These are phyloP conservation scores for Elmis aenea DNA, from an alignment of 2,888 invertebrate species.

Conservation along the genomic window DNA sequence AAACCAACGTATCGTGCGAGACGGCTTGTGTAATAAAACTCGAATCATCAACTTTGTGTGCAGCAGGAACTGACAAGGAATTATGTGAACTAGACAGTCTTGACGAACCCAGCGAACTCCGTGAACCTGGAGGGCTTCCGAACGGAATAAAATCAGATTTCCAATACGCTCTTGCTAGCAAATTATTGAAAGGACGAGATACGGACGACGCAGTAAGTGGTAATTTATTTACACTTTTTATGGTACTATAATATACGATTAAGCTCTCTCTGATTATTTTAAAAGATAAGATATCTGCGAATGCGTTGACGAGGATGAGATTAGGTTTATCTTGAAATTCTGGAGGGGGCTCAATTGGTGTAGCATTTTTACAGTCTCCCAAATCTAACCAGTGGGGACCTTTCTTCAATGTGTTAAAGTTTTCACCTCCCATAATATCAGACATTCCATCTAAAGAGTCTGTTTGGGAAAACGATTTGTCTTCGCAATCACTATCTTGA, in stretches of 20 bases:
- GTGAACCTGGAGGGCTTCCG: slow-evolving; percentile 60
- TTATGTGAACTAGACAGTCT: slow-evolving; percentile 81
- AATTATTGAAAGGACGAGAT: slow-evolving; percentile 12
- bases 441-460: slow-evolving; percentile 71
- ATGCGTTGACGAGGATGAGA: slow-evolving; percentile 42
- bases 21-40: slow-evolving; percentile 85
- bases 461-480: slow-evolving; percentile 69
- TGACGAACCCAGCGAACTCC: slow-evolving; percentile 71
- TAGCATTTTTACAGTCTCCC: slow-evolving; percentile 51
- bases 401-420: slow-evolving; percentile 78
- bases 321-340: slow-evolving; percentile 70
- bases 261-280: slow-evolving; percentile 47
- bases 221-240: slow-evolving; percentile 9
- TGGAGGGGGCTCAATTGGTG: slow-evolving; percentile 76
- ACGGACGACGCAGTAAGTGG: slow-evolving; percentile 1
- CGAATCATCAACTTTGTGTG: slow-evolving; percentile 76
- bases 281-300: slow-evolving; percentile 47
- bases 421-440: slow-evolving; percentile 74
- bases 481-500: slow-evolving; percentile 79
- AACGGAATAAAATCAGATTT: slow-evolving; percentile 57
- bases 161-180: slow-evolving; percentile 46
- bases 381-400: slow-evolving; percentile 58
- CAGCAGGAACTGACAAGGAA: slow-evolving; percentile 64
- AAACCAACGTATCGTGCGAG: slow-evolving; percentile 74
- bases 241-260: slow-evolving; percentile 12